Percentiles rank a stretch among this genome's conserved stretches.
These are phyloP conservation scores for Eriocheir sinensis DNA, from an alignment of 1,140 invertebrate genomes.

Conservation along the genomic window DNA sequence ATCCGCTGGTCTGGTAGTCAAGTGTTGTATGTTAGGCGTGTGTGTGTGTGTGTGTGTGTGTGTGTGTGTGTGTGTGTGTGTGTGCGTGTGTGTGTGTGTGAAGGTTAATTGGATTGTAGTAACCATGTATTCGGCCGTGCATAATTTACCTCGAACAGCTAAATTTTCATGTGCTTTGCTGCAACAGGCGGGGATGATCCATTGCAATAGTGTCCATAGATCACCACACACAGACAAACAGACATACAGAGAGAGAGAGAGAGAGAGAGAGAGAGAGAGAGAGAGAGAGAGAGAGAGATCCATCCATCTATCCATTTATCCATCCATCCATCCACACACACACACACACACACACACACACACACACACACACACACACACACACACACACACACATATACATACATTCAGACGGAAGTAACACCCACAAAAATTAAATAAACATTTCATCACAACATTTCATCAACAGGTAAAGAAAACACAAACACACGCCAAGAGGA, in stretches of 20 bases:
- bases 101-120: neutral
- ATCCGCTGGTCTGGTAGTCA: no score
- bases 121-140: neutral
- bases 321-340: no score
- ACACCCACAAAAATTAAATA: no score
- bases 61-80: constrained; percentile 22
- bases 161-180: neutral
- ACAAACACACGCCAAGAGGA: neutral
- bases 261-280: constrained; percentile 17
- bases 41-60: constrained; percentile 22
- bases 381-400: no score
- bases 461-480: no score
- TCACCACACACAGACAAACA: neutral
- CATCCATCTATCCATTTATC: no score
- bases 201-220: neutral
- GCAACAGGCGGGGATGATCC: neutral
- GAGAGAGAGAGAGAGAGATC: constrained; percentile 13
- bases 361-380: no score
- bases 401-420: neutral
- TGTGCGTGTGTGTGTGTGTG: neutral
- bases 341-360: no score
- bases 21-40: neutral
- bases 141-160: neutral
- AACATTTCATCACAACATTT: no score
- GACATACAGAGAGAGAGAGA: neutral